Evolutionary conservation across 2,113 vertebrate genomes (phyloP).

Genomic region (Menidia beryllina): DNA sequence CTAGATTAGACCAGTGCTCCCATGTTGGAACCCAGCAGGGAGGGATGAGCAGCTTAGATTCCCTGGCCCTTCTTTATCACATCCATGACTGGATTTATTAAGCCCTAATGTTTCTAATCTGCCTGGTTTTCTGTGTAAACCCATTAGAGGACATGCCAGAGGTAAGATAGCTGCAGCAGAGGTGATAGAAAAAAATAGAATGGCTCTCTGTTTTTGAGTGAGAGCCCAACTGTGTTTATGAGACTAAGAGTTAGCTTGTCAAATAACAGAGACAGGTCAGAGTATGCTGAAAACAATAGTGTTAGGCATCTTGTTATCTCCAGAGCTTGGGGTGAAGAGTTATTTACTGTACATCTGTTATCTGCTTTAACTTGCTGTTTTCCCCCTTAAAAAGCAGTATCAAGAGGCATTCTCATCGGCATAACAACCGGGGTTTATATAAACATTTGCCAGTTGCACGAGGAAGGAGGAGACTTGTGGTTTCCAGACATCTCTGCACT

Average conservation of each 20-base stretch:
- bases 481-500: conserved; percentile 33
- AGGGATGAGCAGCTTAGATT: conserved; percentile 47
- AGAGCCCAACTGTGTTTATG: conserved; percentile 44
- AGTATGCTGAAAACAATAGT: conserved; percentile 69
- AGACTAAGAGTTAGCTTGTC: conserved; percentile 67
- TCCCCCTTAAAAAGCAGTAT: conserved; percentile 59
- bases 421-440: conserved; percentile 55
- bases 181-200: conserved; percentile 43
- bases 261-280: conserved; percentile 65
- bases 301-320: conserved; percentile 64
- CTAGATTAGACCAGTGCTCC: conserved; percentile 64
- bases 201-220: conserved; percentile 47
- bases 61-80: conserved; percentile 51
- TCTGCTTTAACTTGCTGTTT: conserved; percentile 57
- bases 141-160: conserved; percentile 64
- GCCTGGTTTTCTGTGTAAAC: conserved; percentile 68
- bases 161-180: conserved; percentile 47
- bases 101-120: conserved; percentile 72
- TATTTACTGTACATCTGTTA: conserved; percentile 65
- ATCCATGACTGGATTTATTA: conserved; percentile 71
- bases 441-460: conserved; percentile 48
- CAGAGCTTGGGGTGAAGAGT: conserved; percentile 38
- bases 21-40: conserved; percentile 60
- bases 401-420: conserved; percentile 32
- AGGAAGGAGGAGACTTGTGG: conserved; percentile 44